Evolutionary conservation across 2,113 vertebrate species (phyloP).

Genomic region (Eira barbara): DNA sequence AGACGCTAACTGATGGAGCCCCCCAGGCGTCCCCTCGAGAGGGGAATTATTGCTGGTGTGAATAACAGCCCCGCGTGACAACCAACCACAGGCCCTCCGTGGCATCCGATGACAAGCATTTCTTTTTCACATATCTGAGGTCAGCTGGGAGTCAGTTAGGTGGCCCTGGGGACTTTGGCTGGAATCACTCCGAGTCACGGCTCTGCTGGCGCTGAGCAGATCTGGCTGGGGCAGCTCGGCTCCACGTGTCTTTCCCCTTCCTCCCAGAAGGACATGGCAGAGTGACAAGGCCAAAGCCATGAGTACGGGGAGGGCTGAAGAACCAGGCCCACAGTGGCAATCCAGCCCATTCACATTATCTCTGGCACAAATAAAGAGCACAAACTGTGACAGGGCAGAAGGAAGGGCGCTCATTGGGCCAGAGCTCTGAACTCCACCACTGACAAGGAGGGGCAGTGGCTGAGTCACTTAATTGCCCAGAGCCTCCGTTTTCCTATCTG

Average conservation of each 20-base stretch:
- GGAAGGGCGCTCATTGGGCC: not conserved
- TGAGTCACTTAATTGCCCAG: not conserved
- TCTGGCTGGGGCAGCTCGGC: not conserved
- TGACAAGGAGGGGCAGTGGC: not conserved
- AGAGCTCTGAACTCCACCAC: not conserved
- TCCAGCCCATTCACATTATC: not conserved
- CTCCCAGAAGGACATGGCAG: rapidly evolving
- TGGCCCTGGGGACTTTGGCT: not conserved
- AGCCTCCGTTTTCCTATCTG: not conserved
- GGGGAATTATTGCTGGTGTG: not conserved
- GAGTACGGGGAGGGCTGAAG: not conserved
- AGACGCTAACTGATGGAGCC: not conserved
- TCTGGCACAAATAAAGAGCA: not conserved
- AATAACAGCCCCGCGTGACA: rapidly evolving
- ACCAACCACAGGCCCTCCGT: not conserved
- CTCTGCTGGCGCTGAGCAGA: not conserved
- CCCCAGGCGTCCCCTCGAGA: not conserved
- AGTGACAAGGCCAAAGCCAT: not conserved
- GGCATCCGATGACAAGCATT: no score
- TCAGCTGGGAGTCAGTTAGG: not conserved
- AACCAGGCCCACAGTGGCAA: not conserved
- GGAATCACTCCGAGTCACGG: not conserved
- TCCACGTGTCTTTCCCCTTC: not conserved
- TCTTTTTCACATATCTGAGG: not conserved
- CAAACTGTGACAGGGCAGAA: not conserved